These are phyloP conservation scores for Ormyrus nitidulus DNA, from an alignment of 2,888 invertebrate species.

Conservation along the genomic window DNA sequence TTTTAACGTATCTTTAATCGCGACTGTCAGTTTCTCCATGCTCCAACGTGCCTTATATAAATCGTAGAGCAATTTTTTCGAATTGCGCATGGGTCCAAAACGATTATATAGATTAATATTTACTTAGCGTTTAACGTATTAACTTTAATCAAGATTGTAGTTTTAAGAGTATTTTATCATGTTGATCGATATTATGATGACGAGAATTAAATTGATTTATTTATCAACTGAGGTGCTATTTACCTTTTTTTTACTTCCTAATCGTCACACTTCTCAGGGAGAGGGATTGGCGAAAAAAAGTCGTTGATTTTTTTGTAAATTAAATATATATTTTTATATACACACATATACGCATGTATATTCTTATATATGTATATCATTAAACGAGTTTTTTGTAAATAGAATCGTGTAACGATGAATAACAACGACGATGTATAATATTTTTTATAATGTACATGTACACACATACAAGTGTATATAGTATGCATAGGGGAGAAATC, in stretches of 20 bases:
- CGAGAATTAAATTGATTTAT: conserved; percentile 51
- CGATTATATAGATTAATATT: conserved; percentile 13
- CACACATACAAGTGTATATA: conserved; percentile 55
- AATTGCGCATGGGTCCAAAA: conserved; percentile 38
- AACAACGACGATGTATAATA: conserved; percentile 68
- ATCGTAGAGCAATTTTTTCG: conserved; percentile 15
- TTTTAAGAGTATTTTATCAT: conserved; percentile 45
- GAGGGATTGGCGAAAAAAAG: neutral
- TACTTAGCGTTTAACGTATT: conserved; percentile 28
- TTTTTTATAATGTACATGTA: conserved; percentile 51
- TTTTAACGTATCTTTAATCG: conserved; percentile 29
- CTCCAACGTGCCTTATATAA: conserved; percentile 40
- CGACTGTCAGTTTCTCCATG: conserved; percentile 37
- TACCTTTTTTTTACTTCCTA: conserved; percentile 19
- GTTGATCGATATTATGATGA: conserved; percentile 44
- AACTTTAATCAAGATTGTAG: conserved; percentile 32
- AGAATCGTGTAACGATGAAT: conserved; percentile 70
- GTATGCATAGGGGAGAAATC: conserved; percentile 40
- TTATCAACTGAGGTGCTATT: conserved; percentile 30
- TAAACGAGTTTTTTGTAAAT: conserved; percentile 61
- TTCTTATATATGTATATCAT: conserved; percentile 54
- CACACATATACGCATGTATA: conserved; percentile 54
- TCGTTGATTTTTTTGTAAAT: conserved; percentile 51
- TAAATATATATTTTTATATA: conserved; percentile 56
- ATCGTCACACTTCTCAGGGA: neutral